These are phyloP conservation scores for Cotesia congregata DNA, from an alignment of 2,888 invertebrate genomes.

Conservation along the genomic window DNA sequence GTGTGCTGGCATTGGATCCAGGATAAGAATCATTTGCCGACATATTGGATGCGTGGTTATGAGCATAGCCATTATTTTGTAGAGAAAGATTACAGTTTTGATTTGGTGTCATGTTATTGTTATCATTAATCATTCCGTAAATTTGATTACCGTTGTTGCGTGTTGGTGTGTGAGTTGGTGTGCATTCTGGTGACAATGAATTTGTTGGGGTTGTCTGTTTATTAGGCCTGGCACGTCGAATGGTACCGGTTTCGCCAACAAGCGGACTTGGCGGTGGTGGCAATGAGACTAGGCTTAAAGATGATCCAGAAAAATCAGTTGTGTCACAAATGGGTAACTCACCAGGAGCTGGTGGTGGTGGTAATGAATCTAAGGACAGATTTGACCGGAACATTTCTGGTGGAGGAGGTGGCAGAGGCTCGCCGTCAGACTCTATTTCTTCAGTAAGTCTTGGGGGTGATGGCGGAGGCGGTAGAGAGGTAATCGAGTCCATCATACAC, in stretches of 20 bases:
- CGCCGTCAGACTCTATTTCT: slow-evolving; percentile 72
- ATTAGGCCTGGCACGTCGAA: slow-evolving; percentile 68
- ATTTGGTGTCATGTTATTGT: slow-evolving; percentile 56
- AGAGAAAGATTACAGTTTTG: slow-evolving; percentile 57
- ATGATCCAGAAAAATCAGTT: slow-evolving; percentile 78
- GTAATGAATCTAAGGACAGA: slow-evolving; percentile 84
- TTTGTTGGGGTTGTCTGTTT: slow-evolving; percentile 70
- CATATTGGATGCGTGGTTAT: slow-evolving; percentile 55
- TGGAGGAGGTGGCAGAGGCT: slow-evolving; percentile 81
- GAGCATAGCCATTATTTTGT: slow-evolving; percentile 57
- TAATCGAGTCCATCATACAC: slow-evolving; percentile 73
- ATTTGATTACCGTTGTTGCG: slow-evolving; percentile 52
- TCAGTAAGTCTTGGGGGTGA: slow-evolving; percentile 71
- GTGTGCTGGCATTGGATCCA: slow-evolving; percentile 62
- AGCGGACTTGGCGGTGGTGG: slow-evolving; percentile 81
- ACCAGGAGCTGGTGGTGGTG: slow-evolving; percentile 81
- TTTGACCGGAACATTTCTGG: slow-evolving; percentile 83
- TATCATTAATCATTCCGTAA: slow-evolving; percentile 57
- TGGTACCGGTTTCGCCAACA: slow-evolving; percentile 70
- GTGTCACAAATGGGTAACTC: slow-evolving; percentile 72
- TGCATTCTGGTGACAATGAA: slow-evolving; percentile 68
- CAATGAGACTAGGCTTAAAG: slow-evolving; percentile 78
- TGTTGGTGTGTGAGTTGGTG: slow-evolving; percentile 70
- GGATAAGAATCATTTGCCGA: slow-evolving; percentile 65
- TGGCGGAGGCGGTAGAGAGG: slow-evolving; percentile 72